phyloP scores from a whole-genome alignment of 2,888 invertebrate genomes.

The Hypomecis atomaria region DNA sequence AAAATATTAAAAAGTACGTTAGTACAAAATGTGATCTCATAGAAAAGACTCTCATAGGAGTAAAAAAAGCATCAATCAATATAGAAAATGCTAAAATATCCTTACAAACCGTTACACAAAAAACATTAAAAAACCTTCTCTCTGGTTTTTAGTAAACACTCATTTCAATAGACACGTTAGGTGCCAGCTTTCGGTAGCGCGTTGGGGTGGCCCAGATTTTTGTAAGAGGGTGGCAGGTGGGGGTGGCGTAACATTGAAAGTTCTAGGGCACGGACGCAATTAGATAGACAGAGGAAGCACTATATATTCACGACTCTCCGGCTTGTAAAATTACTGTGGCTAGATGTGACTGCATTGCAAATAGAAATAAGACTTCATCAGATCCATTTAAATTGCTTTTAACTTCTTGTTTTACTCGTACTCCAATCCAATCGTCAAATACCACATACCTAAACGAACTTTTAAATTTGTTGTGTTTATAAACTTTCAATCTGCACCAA shows the following conservation, averaged over 20 bases:
- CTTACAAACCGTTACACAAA: too few relatives aligned
- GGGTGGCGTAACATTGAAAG: conserved; percentile 53
- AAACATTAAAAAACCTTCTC: too few relatives aligned
- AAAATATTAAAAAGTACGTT: too few relatives aligned
- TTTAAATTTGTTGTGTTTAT: neutral
- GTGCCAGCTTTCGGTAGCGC: conserved; percentile 48
- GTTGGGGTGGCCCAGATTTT: conserved; percentile 42
- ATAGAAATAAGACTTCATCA: neutral
- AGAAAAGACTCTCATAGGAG: too few relatives aligned
- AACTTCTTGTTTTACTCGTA: conserved; percentile 1
- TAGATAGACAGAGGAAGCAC: conserved; percentile 51
- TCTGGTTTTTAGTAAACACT: conserved; percentile 20
- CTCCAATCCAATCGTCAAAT: neutral
- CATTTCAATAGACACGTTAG: conserved; percentile 28
- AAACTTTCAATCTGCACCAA: too few relatives aligned
- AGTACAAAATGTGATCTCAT: too few relatives aligned
- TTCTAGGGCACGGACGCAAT: conserved; percentile 59
- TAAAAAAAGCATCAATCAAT: too few relatives aligned
- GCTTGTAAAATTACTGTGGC: conserved; percentile 43
- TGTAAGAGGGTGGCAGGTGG: conserved; percentile 42
- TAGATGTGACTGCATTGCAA: neutral
- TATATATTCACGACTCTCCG: conserved; percentile 51
- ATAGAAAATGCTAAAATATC: too few relatives aligned
- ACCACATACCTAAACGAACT: neutral
- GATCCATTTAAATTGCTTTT: neutral